A percentile compares a stretch with the other conserved stretches of the same genome.
Evolutionary conservation across 2,797 vertebrate species (phyloP).

Genomic region (Amniataba percoides): DNA sequence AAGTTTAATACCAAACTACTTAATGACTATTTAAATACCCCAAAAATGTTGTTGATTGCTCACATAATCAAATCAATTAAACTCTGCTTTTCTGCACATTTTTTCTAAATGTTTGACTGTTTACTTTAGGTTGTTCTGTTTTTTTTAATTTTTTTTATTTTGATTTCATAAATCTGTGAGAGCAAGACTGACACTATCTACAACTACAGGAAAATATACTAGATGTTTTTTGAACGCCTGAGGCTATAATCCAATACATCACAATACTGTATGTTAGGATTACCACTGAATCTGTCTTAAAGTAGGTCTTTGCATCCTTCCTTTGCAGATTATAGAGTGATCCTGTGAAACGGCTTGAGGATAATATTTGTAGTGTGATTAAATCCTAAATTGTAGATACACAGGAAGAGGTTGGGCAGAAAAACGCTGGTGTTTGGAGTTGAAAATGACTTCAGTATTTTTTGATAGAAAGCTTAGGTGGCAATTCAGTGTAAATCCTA

Average conservation of each 20-base stretch:
- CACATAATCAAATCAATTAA: neutral
- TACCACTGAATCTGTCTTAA: conserved; percentile 41
- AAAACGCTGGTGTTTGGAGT: conserved; percentile 21
- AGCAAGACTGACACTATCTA: neutral
- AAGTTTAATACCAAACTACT: neutral
- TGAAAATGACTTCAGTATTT: neutral
- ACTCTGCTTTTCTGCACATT: neutral
- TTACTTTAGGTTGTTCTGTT: neutral
- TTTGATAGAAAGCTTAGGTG: neutral
- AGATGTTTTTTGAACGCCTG: neutral
- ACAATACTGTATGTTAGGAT: conserved; percentile 40
- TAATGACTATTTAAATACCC: neutral
- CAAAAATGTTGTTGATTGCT: neutral
- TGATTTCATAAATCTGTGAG: neutral
- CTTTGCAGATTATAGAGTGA: conserved; percentile 55
- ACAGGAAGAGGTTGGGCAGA: conserved; percentile 18
- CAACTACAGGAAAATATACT: neutral
- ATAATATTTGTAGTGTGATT: conserved; percentile 55
- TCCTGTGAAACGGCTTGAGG: conserved; percentile 52
- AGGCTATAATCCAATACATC: conserved; percentile 36
- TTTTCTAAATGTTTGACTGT: neutral
- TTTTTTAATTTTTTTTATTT: neutral
- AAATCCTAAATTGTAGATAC: conserved; percentile 46
- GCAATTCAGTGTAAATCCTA: neutral
- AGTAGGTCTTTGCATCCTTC: conserved; percentile 41